Conservation (phyloP, 2,113 vertebrate genomes). For the Sebastes fasciatus region DNA sequence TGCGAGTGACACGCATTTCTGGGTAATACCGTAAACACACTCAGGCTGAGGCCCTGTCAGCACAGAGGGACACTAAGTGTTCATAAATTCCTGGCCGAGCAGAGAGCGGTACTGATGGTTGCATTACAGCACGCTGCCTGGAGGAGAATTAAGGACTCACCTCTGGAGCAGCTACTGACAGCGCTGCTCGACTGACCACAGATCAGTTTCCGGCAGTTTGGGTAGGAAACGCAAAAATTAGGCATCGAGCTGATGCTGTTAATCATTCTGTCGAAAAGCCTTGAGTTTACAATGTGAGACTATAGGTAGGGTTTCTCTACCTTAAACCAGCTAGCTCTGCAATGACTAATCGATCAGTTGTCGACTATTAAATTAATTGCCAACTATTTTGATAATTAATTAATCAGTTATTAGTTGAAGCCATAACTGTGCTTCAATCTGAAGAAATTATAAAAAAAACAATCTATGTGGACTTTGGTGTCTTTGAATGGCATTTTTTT, state of each 20-base stretch:
- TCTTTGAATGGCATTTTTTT: neutral
- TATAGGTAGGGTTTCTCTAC: neutral
- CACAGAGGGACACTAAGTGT: constrained; percentile 71
- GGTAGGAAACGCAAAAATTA: neutral
- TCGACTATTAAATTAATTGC: too few species aligned
- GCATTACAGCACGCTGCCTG: constrained; percentile 59
- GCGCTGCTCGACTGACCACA: constrained; percentile 9
- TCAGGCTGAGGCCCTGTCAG: constrained; percentile 47
- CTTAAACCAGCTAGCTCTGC: neutral
- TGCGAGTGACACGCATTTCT: constrained; percentile 52
- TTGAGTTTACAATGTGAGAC: neutral
- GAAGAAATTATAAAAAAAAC: neutral
- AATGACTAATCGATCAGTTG: too few species aligned
- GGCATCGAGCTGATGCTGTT: neutral
- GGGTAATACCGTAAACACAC: constrained; percentile 60
- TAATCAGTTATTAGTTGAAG: neutral
- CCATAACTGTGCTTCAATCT: neutral
- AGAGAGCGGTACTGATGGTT: constrained; percentile 61
- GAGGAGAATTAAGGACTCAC: constrained; percentile 66
- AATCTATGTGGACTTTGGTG: neutral
- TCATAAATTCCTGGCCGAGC: constrained; percentile 72
- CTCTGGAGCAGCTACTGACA: constrained; percentile 44
- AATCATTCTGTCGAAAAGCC: neutral
- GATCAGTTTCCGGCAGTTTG: neutral
- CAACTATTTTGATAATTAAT: too few species aligned